Percentiles rank a stretch among this genome's conserved stretches.
phyloP scores from a whole-genome alignment of 2,113 vertebrate species.

The Sceloporus tristichus region DNA sequence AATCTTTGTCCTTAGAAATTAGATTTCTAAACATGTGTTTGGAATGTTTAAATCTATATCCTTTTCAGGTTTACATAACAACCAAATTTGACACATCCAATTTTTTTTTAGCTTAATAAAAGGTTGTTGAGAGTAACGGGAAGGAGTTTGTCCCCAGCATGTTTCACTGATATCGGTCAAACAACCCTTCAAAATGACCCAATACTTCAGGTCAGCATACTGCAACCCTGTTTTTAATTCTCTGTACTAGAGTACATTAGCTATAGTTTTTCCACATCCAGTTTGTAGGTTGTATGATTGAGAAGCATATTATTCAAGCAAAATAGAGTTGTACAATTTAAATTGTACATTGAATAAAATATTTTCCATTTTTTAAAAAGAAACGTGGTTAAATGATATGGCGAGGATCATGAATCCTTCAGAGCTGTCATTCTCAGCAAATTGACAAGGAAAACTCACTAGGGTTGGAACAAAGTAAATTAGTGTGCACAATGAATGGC shows the following conservation, averaged over 20 bases:
- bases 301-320: background rate
- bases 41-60: background rate
- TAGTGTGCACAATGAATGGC: background rate
- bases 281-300: background rate
- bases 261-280: background rate
- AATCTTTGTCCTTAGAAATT: background rate
- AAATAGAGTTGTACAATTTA: too few relatives aligned
- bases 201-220: background rate
- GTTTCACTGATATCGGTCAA: background rate
- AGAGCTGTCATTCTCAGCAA: background rate
- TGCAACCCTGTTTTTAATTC: background rate
- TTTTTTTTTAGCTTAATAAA: background rate
- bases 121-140: background rate
- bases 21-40: constrained; percentile 8
- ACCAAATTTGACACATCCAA: too few relatives aligned
- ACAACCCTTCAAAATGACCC: background rate
- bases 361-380: background rate
- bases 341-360: background rate
- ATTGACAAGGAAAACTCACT: background rate
- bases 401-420: background rate
- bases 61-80: background rate
- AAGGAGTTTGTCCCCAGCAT: background rate
- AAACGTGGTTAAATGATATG: background rate
- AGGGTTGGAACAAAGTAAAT: background rate
- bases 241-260: background rate